A percentile compares a stretch with the other conserved stretches of the same genome.
Conservation (phyloP, 2,888 invertebrate genomes). For the Philereme vetulata region DNA sequence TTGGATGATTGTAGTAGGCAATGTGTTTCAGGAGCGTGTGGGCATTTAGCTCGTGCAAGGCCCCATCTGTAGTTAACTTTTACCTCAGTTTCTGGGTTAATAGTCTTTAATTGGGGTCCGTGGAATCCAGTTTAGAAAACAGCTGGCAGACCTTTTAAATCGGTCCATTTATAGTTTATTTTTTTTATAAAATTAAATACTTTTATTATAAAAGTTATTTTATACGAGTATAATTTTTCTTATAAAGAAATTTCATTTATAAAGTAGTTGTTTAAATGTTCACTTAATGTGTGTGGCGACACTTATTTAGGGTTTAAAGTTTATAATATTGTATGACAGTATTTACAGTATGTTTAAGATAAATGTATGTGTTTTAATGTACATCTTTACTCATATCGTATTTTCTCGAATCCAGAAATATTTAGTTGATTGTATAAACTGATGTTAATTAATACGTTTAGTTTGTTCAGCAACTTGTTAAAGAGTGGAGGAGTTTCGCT, state of each 20-base stretch:
- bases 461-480: not conserved
- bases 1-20: no score
- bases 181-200: constrained; percentile 2
- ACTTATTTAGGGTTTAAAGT: constrained; percentile 10
- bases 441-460: not conserved
- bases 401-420: constrained; percentile 11
- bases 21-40: no score
- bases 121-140: constrained; percentile 5
- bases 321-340: constrained; percentile 25
- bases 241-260: constrained; percentile 20
- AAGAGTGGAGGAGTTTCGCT: no score
- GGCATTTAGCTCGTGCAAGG: no score
- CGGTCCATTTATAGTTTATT: constrained; percentile 18
- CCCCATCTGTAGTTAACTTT: no score
- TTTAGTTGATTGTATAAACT: constrained; percentile 2
- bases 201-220: constrained; percentile 15
- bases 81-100: not conserved
- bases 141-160: constrained; percentile 7
- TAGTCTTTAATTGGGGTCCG: not conserved
- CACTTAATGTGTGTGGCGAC: constrained; percentile 19
- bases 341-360: constrained; percentile 22
- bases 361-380: constrained; percentile 13
- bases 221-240: constrained; percentile 12
- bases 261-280: constrained; percentile 11
- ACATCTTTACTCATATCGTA: constrained; percentile 16